Evolutionary conservation across 2,888 invertebrate genomes (phyloP).

Genomic region (Diarsia mendica): DNA sequence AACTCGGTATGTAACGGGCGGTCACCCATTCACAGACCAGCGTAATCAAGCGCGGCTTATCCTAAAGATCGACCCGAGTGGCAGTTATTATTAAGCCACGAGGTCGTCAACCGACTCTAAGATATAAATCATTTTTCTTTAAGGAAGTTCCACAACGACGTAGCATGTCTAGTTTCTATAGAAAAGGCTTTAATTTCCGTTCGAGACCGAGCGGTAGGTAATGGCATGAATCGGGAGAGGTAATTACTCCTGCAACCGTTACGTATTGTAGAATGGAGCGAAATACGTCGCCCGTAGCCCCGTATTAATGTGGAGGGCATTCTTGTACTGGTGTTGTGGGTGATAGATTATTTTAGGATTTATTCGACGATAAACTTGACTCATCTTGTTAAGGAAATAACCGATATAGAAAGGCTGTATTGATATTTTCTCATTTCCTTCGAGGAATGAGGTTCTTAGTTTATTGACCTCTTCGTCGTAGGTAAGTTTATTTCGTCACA

Average conservation of each 20-base stretch:
- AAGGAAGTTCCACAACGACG: constrained; percentile 9
- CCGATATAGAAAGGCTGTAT: no score
- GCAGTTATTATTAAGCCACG: no score
- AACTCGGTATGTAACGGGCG: background rate
- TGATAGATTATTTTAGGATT: no score
- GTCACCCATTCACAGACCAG: no score
- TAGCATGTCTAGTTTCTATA: constrained; percentile 47
- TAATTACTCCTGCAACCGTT: constrained; percentile 62
- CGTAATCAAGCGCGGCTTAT: no score
- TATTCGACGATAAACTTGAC: no score
- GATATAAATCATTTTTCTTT: constrained; percentile 33
- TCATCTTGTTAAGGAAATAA: no score
- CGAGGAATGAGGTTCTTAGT: no score
- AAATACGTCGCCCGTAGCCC: constrained; percentile 22
- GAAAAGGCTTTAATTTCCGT: constrained; percentile 70
- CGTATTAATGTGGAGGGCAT: constrained; percentile 18
- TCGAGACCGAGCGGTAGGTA: constrained; percentile 62
- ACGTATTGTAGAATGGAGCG: constrained; percentile 28
- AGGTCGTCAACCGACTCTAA: background rate
- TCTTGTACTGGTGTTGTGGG: constrained; percentile 1
- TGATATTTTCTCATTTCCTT: no score
- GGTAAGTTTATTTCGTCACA: no score
- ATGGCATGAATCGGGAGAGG: constrained; percentile 61
- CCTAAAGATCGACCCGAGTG: no score
- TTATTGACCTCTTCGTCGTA: no score